phyloP scores from a whole-genome alignment of 2,888 invertebrate species.

The Drosophila rubida region DNA sequence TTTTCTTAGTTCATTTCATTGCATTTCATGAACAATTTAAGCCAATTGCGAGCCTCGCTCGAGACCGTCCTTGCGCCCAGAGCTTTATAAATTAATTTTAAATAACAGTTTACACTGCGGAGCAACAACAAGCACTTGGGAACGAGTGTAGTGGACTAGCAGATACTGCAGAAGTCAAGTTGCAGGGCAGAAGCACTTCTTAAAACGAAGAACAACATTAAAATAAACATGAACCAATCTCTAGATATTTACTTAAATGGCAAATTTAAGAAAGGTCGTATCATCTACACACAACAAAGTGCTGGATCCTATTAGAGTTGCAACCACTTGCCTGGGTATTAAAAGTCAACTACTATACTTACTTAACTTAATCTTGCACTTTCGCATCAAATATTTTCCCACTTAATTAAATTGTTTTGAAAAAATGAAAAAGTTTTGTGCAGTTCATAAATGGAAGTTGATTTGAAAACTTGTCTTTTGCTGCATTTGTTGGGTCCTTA shows the following conservation, averaged over 20 bases:
- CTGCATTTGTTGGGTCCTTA: neutral
- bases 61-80: conserved; percentile 58
- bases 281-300: neutral
- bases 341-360: neutral
- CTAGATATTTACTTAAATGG: neutral
- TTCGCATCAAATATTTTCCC: conserved; percentile 18
- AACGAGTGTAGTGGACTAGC: neutral
- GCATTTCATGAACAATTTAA: conserved; percentile 81
- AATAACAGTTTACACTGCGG: conserved; percentile 64
- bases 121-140: conserved; percentile 16
- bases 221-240: too few species aligned
- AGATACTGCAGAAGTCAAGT: neutral
- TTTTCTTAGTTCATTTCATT: conserved; percentile 79
- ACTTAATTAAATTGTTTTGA: conserved; percentile 41
- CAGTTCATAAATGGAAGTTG: conserved; percentile 17
- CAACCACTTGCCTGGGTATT: conserved; percentile 6
- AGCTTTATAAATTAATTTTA: conserved; percentile 74
- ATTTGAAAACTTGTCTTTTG: conserved; percentile 5
- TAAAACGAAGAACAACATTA: neutral
- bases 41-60: conserved; percentile 69
- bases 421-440: conserved; percentile 20
- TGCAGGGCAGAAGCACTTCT: neutral
- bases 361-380: conserved; percentile 7
- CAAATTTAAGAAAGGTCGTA: neutral
- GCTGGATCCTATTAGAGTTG: neutral